Evolutionary conservation across 2,113 vertebrate genomes (phyloP).

Genomic region (Scomber colias): DNA sequence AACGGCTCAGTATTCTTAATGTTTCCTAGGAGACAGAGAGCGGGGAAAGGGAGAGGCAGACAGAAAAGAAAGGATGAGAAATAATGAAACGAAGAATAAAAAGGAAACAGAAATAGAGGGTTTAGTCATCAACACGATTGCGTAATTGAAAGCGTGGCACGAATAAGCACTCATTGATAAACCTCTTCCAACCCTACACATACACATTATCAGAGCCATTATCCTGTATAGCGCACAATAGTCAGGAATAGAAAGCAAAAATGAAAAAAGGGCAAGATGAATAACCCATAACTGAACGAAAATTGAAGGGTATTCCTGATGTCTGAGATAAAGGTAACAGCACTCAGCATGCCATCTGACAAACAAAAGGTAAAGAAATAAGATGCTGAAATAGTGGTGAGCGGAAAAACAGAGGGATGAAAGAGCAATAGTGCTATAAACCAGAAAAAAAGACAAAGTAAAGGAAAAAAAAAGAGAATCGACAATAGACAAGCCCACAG

Average conservation of each 20-base stretch:
- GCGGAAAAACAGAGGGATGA: constrained; percentile 39
- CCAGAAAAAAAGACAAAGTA: constrained; percentile 14
- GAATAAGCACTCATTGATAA: constrained; percentile 32
- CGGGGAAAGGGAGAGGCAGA: constrained; percentile 19
- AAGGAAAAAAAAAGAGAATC: constrained; percentile 33
- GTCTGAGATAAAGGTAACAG: constrained; percentile 52
- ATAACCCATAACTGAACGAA: constrained; percentile 30
- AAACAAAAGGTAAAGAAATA: constrained; percentile 52
- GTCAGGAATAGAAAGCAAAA: constrained; percentile 3
- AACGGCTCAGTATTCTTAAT: constrained; percentile 98
- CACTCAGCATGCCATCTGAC: constrained; percentile 50
- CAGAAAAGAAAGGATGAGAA: background rate
- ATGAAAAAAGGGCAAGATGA: background rate
- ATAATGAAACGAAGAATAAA: constrained; percentile 41
- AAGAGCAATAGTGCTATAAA: constrained; percentile 34
- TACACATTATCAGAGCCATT: background rate
- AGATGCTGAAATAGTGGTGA: constrained; percentile 50
- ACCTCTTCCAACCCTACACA: background rate
- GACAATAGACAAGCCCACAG: constrained; percentile 55
- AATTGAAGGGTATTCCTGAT: constrained; percentile 47
- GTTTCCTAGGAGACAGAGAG: constrained; percentile 87
- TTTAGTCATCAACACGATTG: constrained; percentile 59
- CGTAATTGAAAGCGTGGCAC: constrained; percentile 20
- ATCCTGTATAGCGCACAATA: background rate
- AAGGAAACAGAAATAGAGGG: constrained; percentile 49